phyloP scores from a whole-genome alignment of 2,888 invertebrate genomes.

The Octonoba sinensis region DNA sequence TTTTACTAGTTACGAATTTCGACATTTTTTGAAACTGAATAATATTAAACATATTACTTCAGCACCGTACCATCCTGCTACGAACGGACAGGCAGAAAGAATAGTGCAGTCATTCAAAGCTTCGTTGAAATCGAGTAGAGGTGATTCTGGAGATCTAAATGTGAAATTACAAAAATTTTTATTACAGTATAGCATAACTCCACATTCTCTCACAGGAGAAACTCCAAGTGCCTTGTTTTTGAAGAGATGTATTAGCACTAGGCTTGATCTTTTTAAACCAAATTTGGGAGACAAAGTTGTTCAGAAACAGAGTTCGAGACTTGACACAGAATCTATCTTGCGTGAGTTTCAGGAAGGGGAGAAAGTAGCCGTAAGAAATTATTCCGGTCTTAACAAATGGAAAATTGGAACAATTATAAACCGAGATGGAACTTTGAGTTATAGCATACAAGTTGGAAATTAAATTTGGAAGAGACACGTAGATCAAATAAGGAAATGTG shows the following conservation, averaged over 20 bases:
- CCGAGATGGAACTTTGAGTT: slow-evolving; percentile 35
- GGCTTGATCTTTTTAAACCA: too few species aligned
- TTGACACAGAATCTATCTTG: slow-evolving; percentile 43
- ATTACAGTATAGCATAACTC: too few species aligned
- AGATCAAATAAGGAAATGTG: slow-evolving; percentile 40
- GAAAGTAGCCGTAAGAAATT: slow-evolving; percentile 46
- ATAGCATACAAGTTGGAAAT: slow-evolving; percentile 30
- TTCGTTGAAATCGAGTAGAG: slow-evolving; percentile 33
- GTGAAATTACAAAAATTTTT: slow-evolving; percentile 39
- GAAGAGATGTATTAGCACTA: too few species aligned
- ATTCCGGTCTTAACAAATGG: slow-evolving; percentile 28
- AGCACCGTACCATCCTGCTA: slow-evolving; percentile 31
- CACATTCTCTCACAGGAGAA: too few species aligned
- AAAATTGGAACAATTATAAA: too few species aligned
- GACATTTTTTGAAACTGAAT: slow-evolving; percentile 42
- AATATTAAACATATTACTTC: slow-evolving; percentile 37
- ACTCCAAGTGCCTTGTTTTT: too few species aligned
- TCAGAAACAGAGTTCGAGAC: slow-evolving; percentile 44
- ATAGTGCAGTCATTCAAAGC: slow-evolving; percentile 30
- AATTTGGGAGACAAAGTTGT: too few species aligned
- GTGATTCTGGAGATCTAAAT: slow-evolving; percentile 34
- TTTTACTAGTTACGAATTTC: slow-evolving; percentile 45
- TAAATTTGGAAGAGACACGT: slow-evolving; percentile 39
- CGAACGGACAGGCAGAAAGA: slow-evolving; percentile 37
- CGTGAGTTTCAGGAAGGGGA: slow-evolving; percentile 48